Conservation (phyloP, 1,140 invertebrate species). For the Sinella curviseta region DNA sequence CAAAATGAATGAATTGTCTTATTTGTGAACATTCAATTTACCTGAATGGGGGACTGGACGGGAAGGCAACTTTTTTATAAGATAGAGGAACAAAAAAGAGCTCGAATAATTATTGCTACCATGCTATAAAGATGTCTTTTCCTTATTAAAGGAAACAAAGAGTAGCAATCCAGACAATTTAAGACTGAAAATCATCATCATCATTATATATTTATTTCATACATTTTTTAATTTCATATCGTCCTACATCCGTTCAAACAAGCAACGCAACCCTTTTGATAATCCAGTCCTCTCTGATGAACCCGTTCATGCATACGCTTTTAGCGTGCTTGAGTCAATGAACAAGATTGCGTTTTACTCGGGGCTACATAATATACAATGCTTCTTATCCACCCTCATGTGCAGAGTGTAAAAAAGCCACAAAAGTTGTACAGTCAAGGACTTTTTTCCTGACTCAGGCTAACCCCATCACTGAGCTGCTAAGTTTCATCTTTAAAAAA, state of each 20-base stretch:
- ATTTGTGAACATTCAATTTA: not conserved
- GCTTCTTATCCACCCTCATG: not conserved
- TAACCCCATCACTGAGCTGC: not conserved
- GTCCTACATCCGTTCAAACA: not conserved
- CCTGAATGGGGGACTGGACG: not conserved
- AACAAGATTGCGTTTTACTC: not conserved
- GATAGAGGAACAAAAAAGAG: not conserved
- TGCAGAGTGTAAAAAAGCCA: not conserved
- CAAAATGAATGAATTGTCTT: not conserved
- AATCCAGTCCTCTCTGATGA: not conserved
- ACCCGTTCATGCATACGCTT: too few relatives aligned
- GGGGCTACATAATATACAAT: too few relatives aligned
- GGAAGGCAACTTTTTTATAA: not conserved
- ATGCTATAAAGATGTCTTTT: too few relatives aligned
- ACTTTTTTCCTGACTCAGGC: not conserved
- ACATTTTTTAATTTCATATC: constrained; percentile 10
- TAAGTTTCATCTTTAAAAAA: not conserved
- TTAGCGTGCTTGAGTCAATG: not conserved
- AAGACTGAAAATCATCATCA: not conserved
- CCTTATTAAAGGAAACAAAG: too few relatives aligned
- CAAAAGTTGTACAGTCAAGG: constrained; percentile 3
- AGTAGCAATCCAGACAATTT: too few relatives aligned
- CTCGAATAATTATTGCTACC: not conserved
- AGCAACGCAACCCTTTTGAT: not conserved
- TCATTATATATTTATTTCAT: not conserved